Base-by-base conservation (phyloP, 2,888 invertebrate genomes). In the Zaprionus lineosus region DNA sequence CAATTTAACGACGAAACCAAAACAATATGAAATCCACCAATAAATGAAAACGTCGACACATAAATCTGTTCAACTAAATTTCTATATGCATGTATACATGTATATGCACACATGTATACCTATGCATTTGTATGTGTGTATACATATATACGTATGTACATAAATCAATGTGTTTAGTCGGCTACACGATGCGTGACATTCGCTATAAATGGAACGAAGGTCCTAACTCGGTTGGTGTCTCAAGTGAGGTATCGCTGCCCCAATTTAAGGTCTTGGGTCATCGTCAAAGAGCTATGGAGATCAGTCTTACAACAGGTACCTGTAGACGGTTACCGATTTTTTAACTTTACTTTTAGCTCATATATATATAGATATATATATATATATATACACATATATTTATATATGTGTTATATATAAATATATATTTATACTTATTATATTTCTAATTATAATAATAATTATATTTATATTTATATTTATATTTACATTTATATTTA, bases 261-360 rank as follows among this genome's bases (percentile, higher is more conserved):
- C 97, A 98, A 93, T 98, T 98, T 95, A 96, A 97, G 94, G 97
- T 97, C 91, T 95, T 97, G 92, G 97, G 97, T 90, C 97, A 97
- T 93, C 95, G 96, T 89, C 97, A 97, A 92, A 95, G 96, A 90
- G 96, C 95, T 89, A 96, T 96, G 95, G 97, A 97, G 93, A 97
- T 97, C 93, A 96, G 96, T 92, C 95, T 97, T 90, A 97, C 97
- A 91, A 97, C 97, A 95, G 97, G 97, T 97, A 96, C 91, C 91
- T 91, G 90, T 91, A 90, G 91, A 90, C 90, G 90, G 90, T 90
- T 89, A 90, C 90, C 90, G 90, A 88, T 87, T 89, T 89, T 84
- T 71, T 76, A 67, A 61, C 70, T 82, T 85, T 84, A 71, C 59
- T 77, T 85, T 77, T 47, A 77, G 64, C 70, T 55, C 66, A 64